phyloP scores from a whole-genome alignment of 2,113 vertebrate species.

The Fregata magnificens region DNA sequence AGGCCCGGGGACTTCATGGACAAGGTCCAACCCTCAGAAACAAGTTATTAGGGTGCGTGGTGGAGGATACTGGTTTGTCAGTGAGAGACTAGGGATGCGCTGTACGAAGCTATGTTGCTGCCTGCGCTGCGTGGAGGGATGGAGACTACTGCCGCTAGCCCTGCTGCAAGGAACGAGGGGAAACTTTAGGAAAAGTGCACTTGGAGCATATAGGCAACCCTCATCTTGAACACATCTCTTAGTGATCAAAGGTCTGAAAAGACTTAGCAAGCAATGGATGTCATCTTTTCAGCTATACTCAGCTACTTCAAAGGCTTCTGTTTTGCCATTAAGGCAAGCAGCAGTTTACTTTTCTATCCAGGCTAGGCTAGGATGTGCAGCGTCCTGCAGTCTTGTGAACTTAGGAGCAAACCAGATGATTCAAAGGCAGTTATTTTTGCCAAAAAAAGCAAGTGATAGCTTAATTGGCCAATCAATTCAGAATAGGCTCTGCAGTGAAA shows the following conservation, averaged over 20 bases:
- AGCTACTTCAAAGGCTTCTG: background rate
- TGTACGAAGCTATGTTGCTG: background rate
- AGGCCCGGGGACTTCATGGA: background rate
- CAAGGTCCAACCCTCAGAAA: background rate
- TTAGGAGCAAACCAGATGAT: background rate
- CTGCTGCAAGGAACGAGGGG: background rate
- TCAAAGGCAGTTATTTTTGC: background rate
- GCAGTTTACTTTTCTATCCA: background rate
- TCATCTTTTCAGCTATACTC: background rate
- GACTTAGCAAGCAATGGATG: background rate
- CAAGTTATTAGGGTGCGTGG: fast-evolving
- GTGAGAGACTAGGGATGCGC: background rate
- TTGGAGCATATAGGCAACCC: background rate
- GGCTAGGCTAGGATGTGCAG: background rate
- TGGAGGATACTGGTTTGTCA: background rate
- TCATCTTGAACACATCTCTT: background rate
- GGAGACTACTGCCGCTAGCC: background rate
- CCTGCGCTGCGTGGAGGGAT: background rate
- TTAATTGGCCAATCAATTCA: background rate
- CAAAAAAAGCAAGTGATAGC: background rate
- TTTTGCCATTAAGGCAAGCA: background rate
- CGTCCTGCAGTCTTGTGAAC: background rate
- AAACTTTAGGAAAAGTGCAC: background rate
- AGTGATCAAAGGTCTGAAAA: background rate
- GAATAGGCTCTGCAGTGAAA: background rate